Percentiles rank a stretch among this genome's conserved stretches.
Conservation (phyloP, 2,797 vertebrate genomes). For the Eulemur coronatus region DNA sequence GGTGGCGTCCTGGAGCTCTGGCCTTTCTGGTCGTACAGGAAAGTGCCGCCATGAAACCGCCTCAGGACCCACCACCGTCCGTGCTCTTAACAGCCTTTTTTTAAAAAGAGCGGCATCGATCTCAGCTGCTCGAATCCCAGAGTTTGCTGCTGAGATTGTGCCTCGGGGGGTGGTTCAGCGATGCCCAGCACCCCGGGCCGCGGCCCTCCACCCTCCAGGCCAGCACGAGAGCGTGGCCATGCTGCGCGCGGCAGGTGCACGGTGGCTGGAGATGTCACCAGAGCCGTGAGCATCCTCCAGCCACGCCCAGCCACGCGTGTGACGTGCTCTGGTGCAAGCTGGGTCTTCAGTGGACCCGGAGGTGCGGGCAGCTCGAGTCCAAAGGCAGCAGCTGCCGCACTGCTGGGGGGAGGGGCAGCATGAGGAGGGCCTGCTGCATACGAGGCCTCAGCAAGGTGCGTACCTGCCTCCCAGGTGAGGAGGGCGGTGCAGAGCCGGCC, state of each 20-base stretch:
- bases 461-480: not conserved
- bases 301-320: not conserved
- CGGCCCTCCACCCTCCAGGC: not conserved
- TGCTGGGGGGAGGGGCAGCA: not conserved
- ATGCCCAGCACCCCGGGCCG: too few relatives aligned
- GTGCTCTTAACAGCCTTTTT: not conserved
- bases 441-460: not conserved
- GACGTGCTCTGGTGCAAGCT: not conserved
- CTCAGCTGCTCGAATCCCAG: not conserved
- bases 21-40: not conserved
- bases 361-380: not conserved
- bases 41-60: accelerated
- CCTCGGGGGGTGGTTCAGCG: not conserved
- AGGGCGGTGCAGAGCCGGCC: not conserved
- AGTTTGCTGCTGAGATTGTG: not conserved
- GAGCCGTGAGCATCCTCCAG: not conserved
- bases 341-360: too few relatives aligned
- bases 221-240: not conserved
- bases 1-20: not conserved
- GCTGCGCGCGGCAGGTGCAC: not conserved
- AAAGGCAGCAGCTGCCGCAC: not conserved
- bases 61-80: not conserved
- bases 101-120: not conserved
- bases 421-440: too few relatives aligned
- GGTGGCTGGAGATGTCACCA: not conserved